These are phyloP conservation scores for Sarotherodon lohbergeri DNA, from an alignment of 2,113 vertebrate species.

Conservation along the genomic window DNA sequence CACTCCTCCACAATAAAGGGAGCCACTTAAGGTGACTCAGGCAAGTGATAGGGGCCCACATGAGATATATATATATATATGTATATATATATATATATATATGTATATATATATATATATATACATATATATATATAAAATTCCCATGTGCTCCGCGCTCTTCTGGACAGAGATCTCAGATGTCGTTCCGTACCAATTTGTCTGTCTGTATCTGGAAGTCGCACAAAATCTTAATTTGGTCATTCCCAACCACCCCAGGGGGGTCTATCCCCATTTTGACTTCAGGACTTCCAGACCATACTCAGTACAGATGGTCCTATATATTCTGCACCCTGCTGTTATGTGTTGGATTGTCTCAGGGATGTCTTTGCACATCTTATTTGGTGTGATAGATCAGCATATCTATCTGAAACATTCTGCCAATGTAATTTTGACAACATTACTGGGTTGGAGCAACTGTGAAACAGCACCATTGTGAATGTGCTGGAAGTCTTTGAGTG, in stretches of 20 bases:
- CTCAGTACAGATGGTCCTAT: neutral
- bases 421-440: neutral
- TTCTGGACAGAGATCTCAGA: neutral
- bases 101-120: no score
- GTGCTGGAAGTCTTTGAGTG: neutral
- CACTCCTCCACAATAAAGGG: neutral
- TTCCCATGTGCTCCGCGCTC: neutral
- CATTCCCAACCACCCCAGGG: neutral
- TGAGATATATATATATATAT: no score
- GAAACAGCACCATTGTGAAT: neutral
- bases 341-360: neutral
- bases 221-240: neutral
- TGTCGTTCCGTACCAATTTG: accelerated
- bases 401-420: no score
- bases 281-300: neutral
- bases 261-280: neutral
- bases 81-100: no score
- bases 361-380: neutral
- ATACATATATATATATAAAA: neutral
- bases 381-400: neutral
- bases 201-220: neutral
- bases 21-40: neutral
- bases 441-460: neutral
- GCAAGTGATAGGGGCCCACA: neutral
- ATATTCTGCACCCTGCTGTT: neutral